Percentiles rank a stretch among this genome's conserved stretches.
Conservation (phyloP, 2,113 vertebrate genomes). For the Crotophaga sulcirostris region DNA sequence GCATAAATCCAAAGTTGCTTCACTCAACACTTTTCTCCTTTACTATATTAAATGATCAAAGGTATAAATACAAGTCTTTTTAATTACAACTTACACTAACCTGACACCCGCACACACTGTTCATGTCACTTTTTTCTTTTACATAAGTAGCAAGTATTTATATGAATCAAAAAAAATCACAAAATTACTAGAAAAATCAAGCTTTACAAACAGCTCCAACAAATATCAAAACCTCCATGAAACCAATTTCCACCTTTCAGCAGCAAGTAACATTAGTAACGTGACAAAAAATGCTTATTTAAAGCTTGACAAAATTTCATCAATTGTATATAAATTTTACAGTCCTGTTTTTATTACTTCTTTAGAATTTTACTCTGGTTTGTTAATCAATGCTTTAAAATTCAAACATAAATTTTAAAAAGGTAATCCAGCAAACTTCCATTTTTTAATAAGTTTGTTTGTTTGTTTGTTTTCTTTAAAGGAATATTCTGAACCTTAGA, state of each 20-base stretch:
- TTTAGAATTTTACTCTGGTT: background rate
- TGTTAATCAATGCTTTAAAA: background rate
- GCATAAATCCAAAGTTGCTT: background rate
- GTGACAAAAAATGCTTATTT: background rate
- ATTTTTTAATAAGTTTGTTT: background rate
- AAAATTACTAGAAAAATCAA: background rate
- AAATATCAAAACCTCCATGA: background rate
- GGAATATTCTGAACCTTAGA: background rate
- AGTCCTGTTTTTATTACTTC: background rate
- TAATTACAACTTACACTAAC: background rate
- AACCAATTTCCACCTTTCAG: background rate
- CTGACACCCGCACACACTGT: background rate
- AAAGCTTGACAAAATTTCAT: background rate
- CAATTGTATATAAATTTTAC: background rate
- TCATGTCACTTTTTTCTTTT: background rate
- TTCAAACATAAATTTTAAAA: background rate
- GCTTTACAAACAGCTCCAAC: background rate
- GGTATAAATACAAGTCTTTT: background rate
- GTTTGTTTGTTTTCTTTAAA: rapidly evolving
- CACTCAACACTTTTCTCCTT: background rate
- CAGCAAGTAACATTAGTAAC: background rate
- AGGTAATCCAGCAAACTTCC: background rate
- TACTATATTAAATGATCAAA: background rate
- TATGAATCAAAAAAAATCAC: background rate
- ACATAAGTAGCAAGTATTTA: background rate